Conservation (phyloP, 2,113 vertebrate genomes). For the Lampris incognitus region DNA sequence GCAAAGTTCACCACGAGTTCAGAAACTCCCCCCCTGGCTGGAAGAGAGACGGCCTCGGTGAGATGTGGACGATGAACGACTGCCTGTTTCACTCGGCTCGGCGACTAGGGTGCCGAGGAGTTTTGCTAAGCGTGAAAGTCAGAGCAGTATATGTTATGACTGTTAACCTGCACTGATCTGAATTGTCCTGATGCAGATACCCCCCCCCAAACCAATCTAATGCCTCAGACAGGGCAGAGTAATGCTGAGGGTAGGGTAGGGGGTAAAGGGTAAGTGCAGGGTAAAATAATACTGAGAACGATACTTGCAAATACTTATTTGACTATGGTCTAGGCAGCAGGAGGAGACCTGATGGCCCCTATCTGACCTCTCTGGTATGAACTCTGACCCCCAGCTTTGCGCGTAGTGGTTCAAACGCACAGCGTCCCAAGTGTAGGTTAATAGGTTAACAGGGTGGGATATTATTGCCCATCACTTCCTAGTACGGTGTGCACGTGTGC, state of each 20-base stretch:
- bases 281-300: conserved; percentile 6
- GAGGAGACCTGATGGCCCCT: conserved; percentile 39
- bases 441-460: background rate
- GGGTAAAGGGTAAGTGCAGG: no score
- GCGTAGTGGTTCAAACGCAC: background rate
- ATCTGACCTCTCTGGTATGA: conserved; percentile 31
- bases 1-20: no score
- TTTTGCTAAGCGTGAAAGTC: no score
- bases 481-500: no score
- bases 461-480: background rate
- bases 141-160: no score
- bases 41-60: no score
- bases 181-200: no score
- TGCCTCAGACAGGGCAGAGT: background rate
- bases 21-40: no score
- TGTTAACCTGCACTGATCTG: no score
- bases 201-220: background rate
- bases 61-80: no score
- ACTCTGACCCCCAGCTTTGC: conserved; percentile 24
- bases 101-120: no score
- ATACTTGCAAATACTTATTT: conserved; percentile 7
- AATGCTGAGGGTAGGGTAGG: background rate
- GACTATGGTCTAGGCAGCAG: conserved; percentile 17
- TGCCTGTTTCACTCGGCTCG: no score
- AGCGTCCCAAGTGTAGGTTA: background rate